A percentile compares a stretch with the other conserved stretches of the same genome.
Evolutionary conservation across 2,113 vertebrate species (phyloP).

Genomic region (Caloenas nicobarica): DNA sequence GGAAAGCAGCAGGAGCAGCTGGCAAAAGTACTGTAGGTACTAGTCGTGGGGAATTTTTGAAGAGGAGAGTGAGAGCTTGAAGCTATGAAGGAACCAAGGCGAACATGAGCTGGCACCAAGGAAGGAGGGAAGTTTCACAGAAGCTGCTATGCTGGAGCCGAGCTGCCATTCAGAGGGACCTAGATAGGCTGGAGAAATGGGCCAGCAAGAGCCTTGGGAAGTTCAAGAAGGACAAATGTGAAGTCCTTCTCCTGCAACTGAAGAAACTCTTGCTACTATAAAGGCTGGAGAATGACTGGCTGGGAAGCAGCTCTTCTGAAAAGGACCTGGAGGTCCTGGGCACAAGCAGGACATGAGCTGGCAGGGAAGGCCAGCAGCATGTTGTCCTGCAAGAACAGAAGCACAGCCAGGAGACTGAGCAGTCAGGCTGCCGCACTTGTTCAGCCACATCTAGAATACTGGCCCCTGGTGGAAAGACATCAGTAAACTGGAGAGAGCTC

Average conservation of each 20-base stretch:
- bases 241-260: background rate
- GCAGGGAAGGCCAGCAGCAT: background rate
- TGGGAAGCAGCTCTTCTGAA: background rate
- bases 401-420: background rate
- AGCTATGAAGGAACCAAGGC: background rate
- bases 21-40: background rate
- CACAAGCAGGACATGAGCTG: background rate
- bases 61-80: background rate
- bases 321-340: background rate
- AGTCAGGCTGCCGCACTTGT: fast-evolving
- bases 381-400: background rate
- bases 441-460: background rate
- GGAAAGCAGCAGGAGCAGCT: background rate
- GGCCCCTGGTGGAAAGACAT: background rate
- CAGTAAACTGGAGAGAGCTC: background rate
- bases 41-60: background rate
- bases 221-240: background rate
- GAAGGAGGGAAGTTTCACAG: background rate
- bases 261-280: background rate
- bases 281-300: background rate
- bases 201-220: background rate
- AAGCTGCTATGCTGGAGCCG: background rate
- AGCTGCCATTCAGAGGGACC: background rate
- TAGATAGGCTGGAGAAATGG: background rate
- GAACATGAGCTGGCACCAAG: background rate